Percentiles rank a stretch among this genome's conserved stretches.
These are phyloP conservation scores for Halcyon malimbica DNA, from an alignment of 2,113 vertebrate species.

Conservation along the genomic window DNA sequence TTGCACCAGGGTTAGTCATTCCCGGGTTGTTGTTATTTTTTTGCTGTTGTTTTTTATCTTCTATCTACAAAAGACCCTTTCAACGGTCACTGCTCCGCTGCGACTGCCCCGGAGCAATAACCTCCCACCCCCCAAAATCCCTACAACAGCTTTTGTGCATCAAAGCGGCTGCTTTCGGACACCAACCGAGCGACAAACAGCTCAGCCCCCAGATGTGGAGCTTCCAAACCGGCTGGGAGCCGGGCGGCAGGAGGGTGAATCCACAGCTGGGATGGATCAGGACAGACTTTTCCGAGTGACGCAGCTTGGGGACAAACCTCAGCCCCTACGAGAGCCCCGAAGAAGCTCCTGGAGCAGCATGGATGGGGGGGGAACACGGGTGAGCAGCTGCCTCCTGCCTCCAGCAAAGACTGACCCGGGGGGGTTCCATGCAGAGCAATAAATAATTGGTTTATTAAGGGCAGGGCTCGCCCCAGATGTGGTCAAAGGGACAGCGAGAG, in stretches of 20 bases:
- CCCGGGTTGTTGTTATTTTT: background rate
- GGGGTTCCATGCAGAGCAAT: background rate
- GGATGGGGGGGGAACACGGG: background rate
- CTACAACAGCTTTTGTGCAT: constrained; percentile 37
- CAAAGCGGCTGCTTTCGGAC: constrained; percentile 35
- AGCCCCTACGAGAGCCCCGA: background rate
- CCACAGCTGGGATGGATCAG: constrained; percentile 45
- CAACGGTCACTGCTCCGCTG: background rate
- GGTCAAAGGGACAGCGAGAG: background rate
- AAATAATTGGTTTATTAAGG: background rate
- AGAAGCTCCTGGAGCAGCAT: background rate
- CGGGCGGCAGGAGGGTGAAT: background rate
- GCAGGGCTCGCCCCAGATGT: background rate
- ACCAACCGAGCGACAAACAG: constrained; percentile 10
- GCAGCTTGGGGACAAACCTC: background rate
- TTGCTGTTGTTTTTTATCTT: background rate
- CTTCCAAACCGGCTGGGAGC: constrained; percentile 13
- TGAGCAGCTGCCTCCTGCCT: background rate
- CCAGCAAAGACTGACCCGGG: background rate
- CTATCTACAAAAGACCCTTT: background rate
- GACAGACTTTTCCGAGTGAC: background rate
- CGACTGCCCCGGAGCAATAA: background rate
- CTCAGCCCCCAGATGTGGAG: background rate
- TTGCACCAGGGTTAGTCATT: background rate
- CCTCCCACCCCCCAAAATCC: background rate